phyloP scores from a whole-genome alignment of 1,140 invertebrate species.

The Batillaria attramentaria region DNA sequence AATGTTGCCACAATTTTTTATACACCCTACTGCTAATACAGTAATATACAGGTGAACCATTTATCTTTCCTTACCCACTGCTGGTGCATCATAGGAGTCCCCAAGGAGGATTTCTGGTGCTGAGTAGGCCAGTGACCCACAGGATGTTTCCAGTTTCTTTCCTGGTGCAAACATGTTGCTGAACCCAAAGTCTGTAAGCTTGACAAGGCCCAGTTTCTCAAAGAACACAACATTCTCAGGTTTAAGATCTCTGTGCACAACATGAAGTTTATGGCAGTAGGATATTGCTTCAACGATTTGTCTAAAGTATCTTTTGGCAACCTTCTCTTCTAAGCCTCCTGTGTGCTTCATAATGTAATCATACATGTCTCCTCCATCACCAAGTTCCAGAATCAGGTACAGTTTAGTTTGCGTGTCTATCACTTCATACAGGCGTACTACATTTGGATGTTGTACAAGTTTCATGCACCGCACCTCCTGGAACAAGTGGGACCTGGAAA shows the following conservation, averaged over 20 bases:
- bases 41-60: too few species aligned
- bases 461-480: conserved; percentile 98
- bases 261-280: conserved; percentile 96
- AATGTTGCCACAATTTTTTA: too few species aligned
- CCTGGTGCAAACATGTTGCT: conserved; percentile 95
- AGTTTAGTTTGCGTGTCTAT: conserved; percentile 90
- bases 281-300: conserved; percentile 98
- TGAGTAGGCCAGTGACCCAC: conserved; percentile 99
- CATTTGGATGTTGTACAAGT: conserved; percentile 98
- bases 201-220: conserved; percentile 96
- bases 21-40: too few species aligned
- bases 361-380: conserved; percentile 99
- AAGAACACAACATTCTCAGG: conserved; percentile 99
- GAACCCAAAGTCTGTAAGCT: conserved; percentile 99
- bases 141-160: conserved; percentile 97
- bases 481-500: conserved; percentile 96
- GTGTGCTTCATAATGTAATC: conserved; percentile 98
- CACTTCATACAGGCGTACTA: conserved; percentile 98
- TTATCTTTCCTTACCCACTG: conserved; percentile 90
- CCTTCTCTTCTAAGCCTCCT: conserved; percentile 76
- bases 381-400: conserved; percentile 92
- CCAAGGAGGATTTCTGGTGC: conserved; percentile 99
- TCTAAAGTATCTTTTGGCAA: conserved; percentile 92
- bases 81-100: conserved; percentile 82
- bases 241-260: conserved; percentile 96